Evolutionary conservation across 2,888 invertebrate species (phyloP).

Genomic region (Yponomeuta plumbellus): DNA sequence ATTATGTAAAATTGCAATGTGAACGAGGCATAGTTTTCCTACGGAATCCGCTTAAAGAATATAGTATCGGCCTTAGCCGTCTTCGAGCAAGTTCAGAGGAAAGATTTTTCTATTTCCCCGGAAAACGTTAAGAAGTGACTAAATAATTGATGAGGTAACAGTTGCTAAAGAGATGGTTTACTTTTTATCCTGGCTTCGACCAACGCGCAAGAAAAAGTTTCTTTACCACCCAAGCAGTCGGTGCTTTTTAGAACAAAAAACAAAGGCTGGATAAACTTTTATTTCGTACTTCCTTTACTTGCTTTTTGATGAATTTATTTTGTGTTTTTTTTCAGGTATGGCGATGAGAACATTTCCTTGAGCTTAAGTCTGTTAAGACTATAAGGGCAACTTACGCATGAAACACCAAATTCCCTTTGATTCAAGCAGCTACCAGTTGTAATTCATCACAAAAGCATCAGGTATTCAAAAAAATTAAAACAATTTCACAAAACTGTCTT

Average conservation of each 20-base stretch:
- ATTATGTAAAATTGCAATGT: no score
- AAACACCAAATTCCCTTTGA: no score
- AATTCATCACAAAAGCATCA: no score
- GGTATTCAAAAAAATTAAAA: no score
- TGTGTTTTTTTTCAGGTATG: neutral
- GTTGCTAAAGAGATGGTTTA: conserved; percentile 6
- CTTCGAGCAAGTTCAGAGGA: conserved; percentile 15
- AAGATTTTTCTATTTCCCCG: conserved; percentile 19
- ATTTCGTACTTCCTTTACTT: neutral
- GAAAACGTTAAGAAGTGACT: conserved; percentile 19
- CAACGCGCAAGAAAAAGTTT: neutral
- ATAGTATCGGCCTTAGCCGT: neutral
- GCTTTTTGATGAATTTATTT: neutral
- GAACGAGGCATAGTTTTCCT: neutral
- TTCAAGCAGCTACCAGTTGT: no score
- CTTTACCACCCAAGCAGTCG: neutral
- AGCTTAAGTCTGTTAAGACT: neutral
- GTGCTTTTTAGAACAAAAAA: neutral
- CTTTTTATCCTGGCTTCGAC: neutral
- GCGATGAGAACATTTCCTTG: neutral
- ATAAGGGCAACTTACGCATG: no score
- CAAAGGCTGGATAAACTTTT: neutral
- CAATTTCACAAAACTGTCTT: no score
- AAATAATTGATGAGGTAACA: conserved; percentile 19
- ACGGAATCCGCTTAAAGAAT: neutral